Conservation (phyloP, 2,113 vertebrate species). For the Pituophis catenifer region DNA sequence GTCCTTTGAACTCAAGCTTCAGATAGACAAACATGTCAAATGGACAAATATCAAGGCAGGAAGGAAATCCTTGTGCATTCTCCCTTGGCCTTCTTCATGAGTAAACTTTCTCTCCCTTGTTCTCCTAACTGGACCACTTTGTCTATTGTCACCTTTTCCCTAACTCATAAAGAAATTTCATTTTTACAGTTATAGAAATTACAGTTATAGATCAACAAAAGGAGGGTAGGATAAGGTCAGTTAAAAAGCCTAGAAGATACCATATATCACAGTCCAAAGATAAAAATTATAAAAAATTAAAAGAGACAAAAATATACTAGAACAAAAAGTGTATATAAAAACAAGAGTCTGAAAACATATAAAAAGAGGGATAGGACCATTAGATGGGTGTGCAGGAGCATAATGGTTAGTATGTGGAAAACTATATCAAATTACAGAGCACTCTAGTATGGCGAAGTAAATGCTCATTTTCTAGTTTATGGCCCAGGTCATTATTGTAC, state of each 20-base stretch:
- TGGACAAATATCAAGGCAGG: neutral
- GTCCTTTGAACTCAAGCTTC: neutral
- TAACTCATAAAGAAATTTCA: neutral
- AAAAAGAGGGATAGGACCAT: neutral
- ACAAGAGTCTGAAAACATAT: neutral
- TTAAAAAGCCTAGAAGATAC: neutral
- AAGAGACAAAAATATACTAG: neutral
- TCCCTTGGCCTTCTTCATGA: neutral
- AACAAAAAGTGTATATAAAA: neutral
- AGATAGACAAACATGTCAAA: neutral
- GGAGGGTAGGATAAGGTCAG: neutral
- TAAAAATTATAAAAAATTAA: neutral
- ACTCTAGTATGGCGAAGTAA: neutral
- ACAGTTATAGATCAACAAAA: neutral
- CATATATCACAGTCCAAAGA: neutral
- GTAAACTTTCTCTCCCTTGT: neutral
- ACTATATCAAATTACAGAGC: neutral
- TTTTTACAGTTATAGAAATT: neutral
- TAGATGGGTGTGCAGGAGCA: neutral
- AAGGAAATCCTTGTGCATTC: neutral
- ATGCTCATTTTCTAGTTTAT: neutral
- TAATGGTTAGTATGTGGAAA: neutral
- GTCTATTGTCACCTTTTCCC: neutral
- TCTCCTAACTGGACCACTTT: neutral
- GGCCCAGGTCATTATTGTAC: neutral